phyloP scores from a whole-genome alignment of 1,140 invertebrate species.

The Drosophila pseudoananassae region DNA sequence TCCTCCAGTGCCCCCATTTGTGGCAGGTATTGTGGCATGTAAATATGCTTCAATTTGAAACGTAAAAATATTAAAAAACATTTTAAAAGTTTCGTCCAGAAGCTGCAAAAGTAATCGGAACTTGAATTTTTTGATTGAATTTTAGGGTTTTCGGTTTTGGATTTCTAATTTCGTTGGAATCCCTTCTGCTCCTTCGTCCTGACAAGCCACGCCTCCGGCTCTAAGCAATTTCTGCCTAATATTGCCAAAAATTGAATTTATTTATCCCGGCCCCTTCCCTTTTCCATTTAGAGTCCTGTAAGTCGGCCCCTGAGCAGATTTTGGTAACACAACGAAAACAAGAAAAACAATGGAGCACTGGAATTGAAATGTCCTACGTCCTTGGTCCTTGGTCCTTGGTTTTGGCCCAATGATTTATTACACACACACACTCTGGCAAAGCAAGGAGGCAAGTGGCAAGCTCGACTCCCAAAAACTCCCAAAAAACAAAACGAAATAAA shows the following conservation, averaged over 20 bases:
- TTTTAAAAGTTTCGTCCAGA: background rate
- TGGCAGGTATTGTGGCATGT: no score
- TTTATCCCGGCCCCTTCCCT: conserved; percentile 8
- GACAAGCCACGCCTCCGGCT: background rate
- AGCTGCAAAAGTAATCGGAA: no score
- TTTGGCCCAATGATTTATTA: conserved; percentile 41
- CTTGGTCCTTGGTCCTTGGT: conserved; percentile 20
- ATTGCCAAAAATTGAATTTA: conserved; percentile 38
- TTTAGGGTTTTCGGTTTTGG: conserved; percentile 9
- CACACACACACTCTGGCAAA: background rate
- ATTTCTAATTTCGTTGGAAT: conserved; percentile 15
- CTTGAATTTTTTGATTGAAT: conserved; percentile 18
- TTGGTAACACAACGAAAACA: conserved; percentile 15
- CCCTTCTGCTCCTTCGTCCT: no score
- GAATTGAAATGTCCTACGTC: conserved; percentile 37
- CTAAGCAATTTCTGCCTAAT: conserved; percentile 3
- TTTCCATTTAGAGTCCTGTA: background rate
- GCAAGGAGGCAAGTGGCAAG: background rate
- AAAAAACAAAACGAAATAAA: conserved; percentile 23
- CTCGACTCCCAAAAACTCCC: background rate
- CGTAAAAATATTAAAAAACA: no score
- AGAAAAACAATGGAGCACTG: conserved; percentile 28
- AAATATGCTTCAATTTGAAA: no score
- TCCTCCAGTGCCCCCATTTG: no score
- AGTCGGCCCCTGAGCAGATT: conserved; percentile 14